phyloP scores from a whole-genome alignment of 2,797 vertebrate genomes.

The Kryptopterus vitreolus region DNA sequence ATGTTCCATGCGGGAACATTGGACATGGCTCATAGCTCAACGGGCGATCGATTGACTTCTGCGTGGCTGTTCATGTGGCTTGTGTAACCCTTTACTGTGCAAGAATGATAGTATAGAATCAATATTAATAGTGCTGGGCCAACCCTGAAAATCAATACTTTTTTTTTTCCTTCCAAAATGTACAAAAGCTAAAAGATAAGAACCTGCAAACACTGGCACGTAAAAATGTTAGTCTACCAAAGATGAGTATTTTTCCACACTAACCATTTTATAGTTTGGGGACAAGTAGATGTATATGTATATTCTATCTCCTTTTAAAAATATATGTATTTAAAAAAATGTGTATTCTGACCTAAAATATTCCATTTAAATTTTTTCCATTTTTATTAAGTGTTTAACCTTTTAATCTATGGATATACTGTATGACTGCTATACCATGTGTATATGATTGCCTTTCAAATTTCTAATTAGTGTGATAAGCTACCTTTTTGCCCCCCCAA shows the following conservation, averaged over 20 bases:
- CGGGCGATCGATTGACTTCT: conserved; percentile 30
- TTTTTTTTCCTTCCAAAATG: not conserved
- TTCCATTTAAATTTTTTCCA: too few relatives aligned
- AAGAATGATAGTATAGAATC: not conserved
- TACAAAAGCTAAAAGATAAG: not conserved
- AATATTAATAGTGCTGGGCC: not conserved
- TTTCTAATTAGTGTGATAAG: too few relatives aligned
- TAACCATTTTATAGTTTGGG: too few relatives aligned
- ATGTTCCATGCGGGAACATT: conserved; percentile 21
- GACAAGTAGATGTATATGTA: too few relatives aligned
- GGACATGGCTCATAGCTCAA: conserved; percentile 13
- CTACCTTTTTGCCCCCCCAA: too few relatives aligned
- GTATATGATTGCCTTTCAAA: not conserved
- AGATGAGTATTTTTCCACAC: not conserved
- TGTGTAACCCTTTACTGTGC: not conserved
- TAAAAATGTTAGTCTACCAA: not conserved
- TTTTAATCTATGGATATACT: too few relatives aligned
- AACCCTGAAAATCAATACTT: not conserved
- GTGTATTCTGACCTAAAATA: too few relatives aligned
- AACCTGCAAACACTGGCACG: not conserved
- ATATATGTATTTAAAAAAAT: too few relatives aligned
- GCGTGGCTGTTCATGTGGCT: not conserved
- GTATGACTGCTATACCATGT: too few relatives aligned
- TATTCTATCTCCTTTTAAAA: too few relatives aligned
- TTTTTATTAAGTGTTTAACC: too few relatives aligned